These are phyloP conservation scores for Aldabrachelys gigantea DNA, from an alignment of 2,113 vertebrate species.

Conservation along the genomic window DNA sequence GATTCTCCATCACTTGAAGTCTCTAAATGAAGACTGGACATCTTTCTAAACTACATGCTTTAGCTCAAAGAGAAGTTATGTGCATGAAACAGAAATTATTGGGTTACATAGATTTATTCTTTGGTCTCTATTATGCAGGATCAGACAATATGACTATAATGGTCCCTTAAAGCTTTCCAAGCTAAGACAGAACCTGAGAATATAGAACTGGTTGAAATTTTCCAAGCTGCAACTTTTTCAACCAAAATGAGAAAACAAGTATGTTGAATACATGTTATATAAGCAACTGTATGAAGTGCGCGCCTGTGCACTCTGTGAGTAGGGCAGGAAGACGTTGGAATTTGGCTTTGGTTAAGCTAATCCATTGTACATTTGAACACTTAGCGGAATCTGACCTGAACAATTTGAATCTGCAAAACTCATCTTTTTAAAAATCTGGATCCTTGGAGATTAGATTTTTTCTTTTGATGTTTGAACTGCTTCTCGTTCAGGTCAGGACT, in stretches of 20 bases:
- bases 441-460: background rate
- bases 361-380: background rate
- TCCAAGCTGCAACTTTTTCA: background rate
- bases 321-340: background rate
- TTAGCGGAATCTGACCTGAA: background rate
- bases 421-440: background rate
- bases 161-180: background rate
- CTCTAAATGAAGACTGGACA: background rate
- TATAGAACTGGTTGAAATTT: background rate
- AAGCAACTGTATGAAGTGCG: background rate
- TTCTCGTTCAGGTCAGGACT: background rate
- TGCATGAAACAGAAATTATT: background rate
- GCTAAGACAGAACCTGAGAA: background rate
- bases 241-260: background rate
- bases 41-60: background rate
- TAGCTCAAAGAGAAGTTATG: background rate
- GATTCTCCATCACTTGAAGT: background rate
- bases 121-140: background rate
- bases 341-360: background rate
- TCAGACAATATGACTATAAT: background rate
- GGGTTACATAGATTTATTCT: background rate
- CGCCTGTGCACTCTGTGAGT: background rate
- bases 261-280: background rate
- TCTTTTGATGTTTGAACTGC: background rate
- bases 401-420: background rate